A percentile compares a stretch with the other conserved stretches of the same genome.
Evolutionary conservation across 2,113 vertebrate species (phyloP).

Genomic region (Notothenia coriiceps): DNA sequence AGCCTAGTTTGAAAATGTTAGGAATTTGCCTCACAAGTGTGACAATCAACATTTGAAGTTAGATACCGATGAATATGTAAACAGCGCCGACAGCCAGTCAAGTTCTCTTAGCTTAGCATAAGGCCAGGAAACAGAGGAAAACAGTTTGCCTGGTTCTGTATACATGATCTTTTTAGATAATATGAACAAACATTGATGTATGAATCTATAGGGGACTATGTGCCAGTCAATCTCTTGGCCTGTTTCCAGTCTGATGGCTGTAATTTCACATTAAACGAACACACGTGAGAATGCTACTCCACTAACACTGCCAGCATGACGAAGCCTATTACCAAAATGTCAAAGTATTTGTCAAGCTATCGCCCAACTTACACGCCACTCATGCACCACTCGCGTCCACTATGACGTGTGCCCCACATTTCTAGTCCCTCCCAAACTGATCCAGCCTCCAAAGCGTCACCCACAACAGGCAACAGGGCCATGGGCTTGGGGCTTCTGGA

Average conservation of each 20-base stretch:
- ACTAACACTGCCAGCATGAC: background rate
- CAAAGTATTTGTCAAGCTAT: conserved; percentile 1
- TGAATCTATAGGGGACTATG: background rate
- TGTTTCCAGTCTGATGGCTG: background rate
- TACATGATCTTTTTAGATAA: background rate
- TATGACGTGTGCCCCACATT: conserved; percentile 61
- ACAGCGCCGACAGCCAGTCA: background rate
- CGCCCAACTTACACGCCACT: conserved; percentile 9
- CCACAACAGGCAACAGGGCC: conserved; percentile 50
- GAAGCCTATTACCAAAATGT: background rate
- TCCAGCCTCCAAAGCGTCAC: conserved; percentile 24
- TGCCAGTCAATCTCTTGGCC: background rate
- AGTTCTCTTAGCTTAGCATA: background rate
- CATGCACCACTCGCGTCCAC: conserved; percentile 26
- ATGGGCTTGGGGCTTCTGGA: conserved; percentile 35
- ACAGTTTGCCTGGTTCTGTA: background rate
- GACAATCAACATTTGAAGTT: background rate
- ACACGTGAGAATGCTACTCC: background rate
- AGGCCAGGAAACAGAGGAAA: background rate
- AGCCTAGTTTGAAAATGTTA: background rate
- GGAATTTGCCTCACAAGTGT: background rate
- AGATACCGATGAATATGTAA: background rate
- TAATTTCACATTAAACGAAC: background rate
- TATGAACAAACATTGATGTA: background rate
- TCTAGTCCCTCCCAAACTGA: conserved; percentile 49